Conservation (phyloP, 2,797 vertebrate genomes). For the Peromyscus eremicus region DNA sequence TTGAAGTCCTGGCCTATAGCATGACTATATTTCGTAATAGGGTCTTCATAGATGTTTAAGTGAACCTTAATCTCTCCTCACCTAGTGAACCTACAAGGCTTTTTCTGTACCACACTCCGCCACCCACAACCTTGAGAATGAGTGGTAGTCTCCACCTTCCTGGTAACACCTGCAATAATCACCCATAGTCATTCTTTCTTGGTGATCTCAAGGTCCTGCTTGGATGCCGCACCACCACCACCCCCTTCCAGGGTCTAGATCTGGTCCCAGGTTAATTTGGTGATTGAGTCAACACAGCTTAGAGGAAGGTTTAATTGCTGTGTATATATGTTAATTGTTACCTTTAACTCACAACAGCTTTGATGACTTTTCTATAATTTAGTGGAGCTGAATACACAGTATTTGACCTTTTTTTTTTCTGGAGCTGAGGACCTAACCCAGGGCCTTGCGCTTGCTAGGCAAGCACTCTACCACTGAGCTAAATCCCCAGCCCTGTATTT, state of each 20-base stretch:
- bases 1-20: background rate
- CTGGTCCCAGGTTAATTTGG: conserved; percentile 25
- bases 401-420: too few relatives aligned
- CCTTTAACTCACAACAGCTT: background rate
- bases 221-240: too few relatives aligned
- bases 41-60: conserved; percentile 13
- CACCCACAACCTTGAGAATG: background rate
- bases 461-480: too few relatives aligned
- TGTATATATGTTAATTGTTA: background rate
- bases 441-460: too few relatives aligned
- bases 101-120: background rate
- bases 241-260: background rate
- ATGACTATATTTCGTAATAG: conserved; percentile 18
- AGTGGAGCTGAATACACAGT: background rate
- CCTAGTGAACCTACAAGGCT: background rate
- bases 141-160: background rate
- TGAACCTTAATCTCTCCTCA: background rate
- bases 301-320: background rate
- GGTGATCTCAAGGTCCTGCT: background rate
- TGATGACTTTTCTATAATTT: background rate
- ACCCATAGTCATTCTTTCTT: background rate
- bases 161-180: background rate
- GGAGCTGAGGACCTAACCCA: too few relatives aligned
- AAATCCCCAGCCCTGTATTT: too few relatives aligned
- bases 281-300: background rate